Conservation (phyloP, 2,797 vertebrate genomes). For the Uromys caudimaculatus region DNA sequence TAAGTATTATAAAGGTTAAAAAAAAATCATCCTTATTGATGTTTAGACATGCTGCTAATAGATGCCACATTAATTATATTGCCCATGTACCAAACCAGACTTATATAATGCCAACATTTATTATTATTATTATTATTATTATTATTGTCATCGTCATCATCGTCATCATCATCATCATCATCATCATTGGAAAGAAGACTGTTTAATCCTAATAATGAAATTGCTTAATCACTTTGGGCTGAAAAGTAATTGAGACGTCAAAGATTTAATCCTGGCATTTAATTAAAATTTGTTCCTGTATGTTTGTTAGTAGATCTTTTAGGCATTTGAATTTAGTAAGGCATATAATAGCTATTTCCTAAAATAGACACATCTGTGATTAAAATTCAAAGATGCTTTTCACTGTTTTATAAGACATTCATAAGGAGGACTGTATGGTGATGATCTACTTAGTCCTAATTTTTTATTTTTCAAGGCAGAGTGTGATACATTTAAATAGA, state of each 20-base stretch:
- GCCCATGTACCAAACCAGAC: not conserved
- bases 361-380: not conserved
- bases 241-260: conserved; percentile 55
- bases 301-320: conserved; percentile 39
- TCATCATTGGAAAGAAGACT: not conserved
- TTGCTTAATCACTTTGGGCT: conserved; percentile 24
- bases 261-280: not conserved
- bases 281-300: conserved; percentile 30
- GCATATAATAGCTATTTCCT: not conserved
- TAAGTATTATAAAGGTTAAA: not conserved
- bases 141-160: not conserved
- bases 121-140: not conserved
- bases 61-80: not conserved
- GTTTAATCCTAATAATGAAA: conserved; percentile 39
- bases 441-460: not conserved
- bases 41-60: not conserved
- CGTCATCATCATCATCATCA: not conserved
- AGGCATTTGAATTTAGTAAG: not conserved
- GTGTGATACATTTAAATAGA: not conserved
- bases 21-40: conserved; percentile 2
- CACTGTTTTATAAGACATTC: not conserved
- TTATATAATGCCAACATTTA: conserved; percentile 26
- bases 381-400: not conserved
- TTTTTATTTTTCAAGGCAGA: not conserved
- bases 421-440: not conserved